phyloP scores from a whole-genome alignment of 2,888 invertebrate species.

The Nasonovia ribisnigri region DNA sequence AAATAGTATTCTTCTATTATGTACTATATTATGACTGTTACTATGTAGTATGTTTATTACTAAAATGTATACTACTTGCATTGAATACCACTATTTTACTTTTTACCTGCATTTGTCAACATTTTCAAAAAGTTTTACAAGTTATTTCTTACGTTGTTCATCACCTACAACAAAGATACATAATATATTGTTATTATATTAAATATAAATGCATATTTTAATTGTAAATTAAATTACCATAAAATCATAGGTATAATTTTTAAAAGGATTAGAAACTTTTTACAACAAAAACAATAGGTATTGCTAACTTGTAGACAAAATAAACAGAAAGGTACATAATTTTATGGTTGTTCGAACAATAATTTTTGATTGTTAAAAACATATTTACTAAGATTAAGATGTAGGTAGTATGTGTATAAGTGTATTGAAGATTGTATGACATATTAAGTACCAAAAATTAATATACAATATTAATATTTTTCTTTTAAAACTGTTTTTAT shows the following conservation, averaged over 20 bases:
- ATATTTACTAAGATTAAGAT: neutral
- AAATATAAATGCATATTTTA: neutral
- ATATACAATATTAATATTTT: too few species aligned
- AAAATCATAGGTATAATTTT: neutral
- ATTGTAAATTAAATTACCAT: neutral
- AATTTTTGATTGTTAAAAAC: neutral
- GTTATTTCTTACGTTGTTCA: slow-evolving; percentile 75
- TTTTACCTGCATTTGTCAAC: slow-evolving; percentile 5
- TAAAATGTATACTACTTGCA: neutral
- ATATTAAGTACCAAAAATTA: too few species aligned
- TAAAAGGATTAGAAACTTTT: neutral
- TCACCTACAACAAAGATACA: slow-evolving; percentile 73
- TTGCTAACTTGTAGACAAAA: neutral
- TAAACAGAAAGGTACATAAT: neutral
- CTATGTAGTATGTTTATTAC: too few species aligned
- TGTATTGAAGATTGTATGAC: neutral
- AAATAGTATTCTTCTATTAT: slow-evolving; percentile 69
- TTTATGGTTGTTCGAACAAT: neutral
- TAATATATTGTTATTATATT: slow-evolving; percentile 67
- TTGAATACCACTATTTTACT: slow-evolving; percentile 45
- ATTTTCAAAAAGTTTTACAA: neutral
- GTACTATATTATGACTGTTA: too few species aligned
- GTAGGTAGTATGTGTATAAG: too few species aligned
- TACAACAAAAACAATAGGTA: neutral
- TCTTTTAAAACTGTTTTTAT: too few species aligned